Conservation (phyloP, 2,797 vertebrate species). For the Erethizon dorsatum region DNA sequence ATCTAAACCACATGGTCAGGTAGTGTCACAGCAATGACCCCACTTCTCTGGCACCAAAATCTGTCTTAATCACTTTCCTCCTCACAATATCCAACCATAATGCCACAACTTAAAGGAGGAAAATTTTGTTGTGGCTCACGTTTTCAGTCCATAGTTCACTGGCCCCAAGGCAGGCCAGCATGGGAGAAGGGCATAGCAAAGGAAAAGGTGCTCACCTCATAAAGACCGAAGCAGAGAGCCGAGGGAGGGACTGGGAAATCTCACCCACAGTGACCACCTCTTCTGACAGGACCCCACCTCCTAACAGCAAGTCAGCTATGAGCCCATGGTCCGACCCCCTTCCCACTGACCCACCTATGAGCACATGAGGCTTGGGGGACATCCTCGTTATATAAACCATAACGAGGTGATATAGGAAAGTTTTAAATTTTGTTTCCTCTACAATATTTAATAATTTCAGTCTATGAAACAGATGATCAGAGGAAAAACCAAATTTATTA, state of each 20-base stretch:
- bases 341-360: not conserved
- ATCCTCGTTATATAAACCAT: not conserved
- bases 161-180: not conserved
- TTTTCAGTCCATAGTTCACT: not conserved
- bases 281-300: not conserved
- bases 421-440: not conserved
- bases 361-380: not conserved
- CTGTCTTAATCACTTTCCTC: not conserved
- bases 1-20: not conserved
- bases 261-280: not conserved
- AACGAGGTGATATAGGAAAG: not conserved
- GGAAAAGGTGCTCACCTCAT: not conserved
- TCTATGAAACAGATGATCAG: not conserved
- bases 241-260: not conserved
- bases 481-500: not conserved
- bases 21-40: not conserved
- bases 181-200: not conserved
- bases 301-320: not conserved
- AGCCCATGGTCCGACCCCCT: too few species aligned
- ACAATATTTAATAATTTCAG: not conserved
- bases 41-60: not conserved
- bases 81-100: not conserved
- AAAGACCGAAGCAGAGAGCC: not conserved
- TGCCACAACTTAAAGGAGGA: not conserved
- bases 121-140: not conserved